Evolutionary conservation across 2,888 invertebrate species (phyloP).

Genomic region (Sisyra nigra): DNA sequence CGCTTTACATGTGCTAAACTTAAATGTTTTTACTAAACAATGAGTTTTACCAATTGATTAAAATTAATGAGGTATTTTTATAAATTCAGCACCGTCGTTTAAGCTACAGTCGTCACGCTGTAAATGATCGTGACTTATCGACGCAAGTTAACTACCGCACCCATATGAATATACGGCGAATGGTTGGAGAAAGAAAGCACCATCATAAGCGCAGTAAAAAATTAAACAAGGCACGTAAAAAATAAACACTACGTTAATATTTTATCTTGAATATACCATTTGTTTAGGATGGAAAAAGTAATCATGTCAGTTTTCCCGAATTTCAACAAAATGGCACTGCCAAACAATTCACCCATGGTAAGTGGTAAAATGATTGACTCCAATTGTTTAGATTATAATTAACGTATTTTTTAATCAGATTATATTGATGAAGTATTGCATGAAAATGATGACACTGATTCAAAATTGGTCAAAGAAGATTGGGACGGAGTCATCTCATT

Average conservation of each 20-base stretch:
- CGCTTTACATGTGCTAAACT: no score
- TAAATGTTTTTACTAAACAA: not conserved
- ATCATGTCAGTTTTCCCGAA: constrained; percentile 80
- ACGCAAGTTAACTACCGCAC: constrained; percentile 78
- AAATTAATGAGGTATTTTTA: constrained; percentile 1
- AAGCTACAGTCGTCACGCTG: constrained; percentile 83
- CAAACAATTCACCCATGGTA: constrained; percentile 79
- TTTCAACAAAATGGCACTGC: constrained; percentile 80
- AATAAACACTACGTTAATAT: not conserved
- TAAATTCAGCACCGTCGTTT: constrained; percentile 64
- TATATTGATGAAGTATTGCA: constrained; percentile 74
- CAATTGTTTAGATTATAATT: no score
- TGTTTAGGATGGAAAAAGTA: constrained; percentile 69
- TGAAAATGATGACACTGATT: constrained; percentile 39
- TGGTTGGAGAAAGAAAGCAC: constrained; percentile 75
- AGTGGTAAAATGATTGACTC: constrained; percentile 12
- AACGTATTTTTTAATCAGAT: constrained; percentile 41
- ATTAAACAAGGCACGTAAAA: constrained; percentile 49
- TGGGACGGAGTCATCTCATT: constrained; percentile 82
- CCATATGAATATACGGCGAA: constrained; percentile 75
- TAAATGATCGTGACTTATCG: constrained; percentile 73
- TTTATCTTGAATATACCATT: constrained; percentile 9
- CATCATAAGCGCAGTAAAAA: constrained; percentile 76
- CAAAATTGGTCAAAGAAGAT: constrained; percentile 46
- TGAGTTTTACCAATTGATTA: not conserved